Evolutionary conservation across 2,888 invertebrate genomes (phyloP), one percentile per base, ranked within the genome.

Genomic region (Timandra comae): DNA sequence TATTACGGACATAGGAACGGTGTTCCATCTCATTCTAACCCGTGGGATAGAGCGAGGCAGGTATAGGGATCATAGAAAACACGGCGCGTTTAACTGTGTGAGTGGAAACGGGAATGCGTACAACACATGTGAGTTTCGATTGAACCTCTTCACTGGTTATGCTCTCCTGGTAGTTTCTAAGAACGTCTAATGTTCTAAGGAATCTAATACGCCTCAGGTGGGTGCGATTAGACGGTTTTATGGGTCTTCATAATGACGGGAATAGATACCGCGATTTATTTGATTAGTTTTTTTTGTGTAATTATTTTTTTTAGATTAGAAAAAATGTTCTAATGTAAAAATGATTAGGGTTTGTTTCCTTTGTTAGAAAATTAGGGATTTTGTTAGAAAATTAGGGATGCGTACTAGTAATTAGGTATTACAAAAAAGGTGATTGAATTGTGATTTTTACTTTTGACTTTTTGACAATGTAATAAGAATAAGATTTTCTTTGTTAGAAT

Each of bases 121-220:
- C 29, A 38, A 63, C 65, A 70, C 67, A 67, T 71, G 73, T 66
- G 71, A 56, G 49, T 59, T 59, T 56, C 56, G 49, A 43, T 57
- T 55, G 68, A 61, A 82, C 75, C 60, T 73, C 61, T 71, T 78
- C 50, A 49, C 27, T 27, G 30, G 46, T 70, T 67, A 74, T 85
- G 52, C 47, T 52, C 44, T 50, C 86, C 84, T 82, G 63, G 82
- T 86, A 81, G 63, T 70, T 84, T 85, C 86, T 86, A 86, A 86
- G 81, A 84, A 80, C 80, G 54, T 86, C 86, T 86, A 86, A 86
- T 85, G 81, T 79, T 76, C 53, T 46, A 58, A 60, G 62, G 61
- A 68, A 69, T 78, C 77, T 80, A 78, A 73, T 59, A 52, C 56
- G 44, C 24, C 21, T 7, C 27, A 28, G 32, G 35, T 39, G 41